Percentiles rank a stretch among this genome's conserved stretches.
Evolutionary conservation across 2,113 vertebrate species (phyloP).

Genomic region (Rafetus swinhoei): DNA sequence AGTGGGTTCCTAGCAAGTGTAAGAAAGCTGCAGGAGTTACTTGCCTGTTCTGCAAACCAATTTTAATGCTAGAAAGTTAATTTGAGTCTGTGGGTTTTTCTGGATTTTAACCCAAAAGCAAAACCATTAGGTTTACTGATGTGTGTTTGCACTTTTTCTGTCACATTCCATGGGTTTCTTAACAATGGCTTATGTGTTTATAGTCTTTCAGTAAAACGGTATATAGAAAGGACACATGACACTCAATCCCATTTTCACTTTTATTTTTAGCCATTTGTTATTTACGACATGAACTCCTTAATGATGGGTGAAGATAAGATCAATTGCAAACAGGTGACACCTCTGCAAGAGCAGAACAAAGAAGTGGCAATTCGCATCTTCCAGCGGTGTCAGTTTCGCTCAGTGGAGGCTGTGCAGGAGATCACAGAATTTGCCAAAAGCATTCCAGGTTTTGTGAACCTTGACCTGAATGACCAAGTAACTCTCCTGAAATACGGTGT

Average conservation of each 20-base stretch:
- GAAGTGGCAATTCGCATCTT: constrained; percentile 95
- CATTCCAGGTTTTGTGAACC: constrained; percentile 92
- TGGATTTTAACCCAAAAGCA: background rate
- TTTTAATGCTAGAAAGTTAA: background rate
- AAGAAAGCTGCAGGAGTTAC: background rate
- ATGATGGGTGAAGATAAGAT: constrained; percentile 96
- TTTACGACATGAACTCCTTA: constrained; percentile 98
- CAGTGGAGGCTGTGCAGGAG: constrained; percentile 94
- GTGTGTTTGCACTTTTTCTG: background rate
- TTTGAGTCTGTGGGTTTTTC: background rate
- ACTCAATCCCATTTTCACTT: constrained; percentile 43
- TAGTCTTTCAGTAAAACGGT: background rate
- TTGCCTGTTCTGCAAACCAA: background rate
- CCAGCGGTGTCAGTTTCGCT: constrained; percentile 94
- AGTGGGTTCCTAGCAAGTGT: background rate
- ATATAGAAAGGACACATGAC: fast-evolving
- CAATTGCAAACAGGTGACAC: constrained; percentile 86
- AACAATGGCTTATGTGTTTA: background rate
- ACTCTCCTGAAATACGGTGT: constrained; percentile 97
- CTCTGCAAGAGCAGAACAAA: constrained; percentile 86
- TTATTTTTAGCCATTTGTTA: constrained; percentile 91
- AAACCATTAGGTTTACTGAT: fast-evolving
- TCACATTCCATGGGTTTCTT: background rate
- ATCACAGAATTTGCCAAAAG: constrained; percentile 98
- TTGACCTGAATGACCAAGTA: constrained; percentile 98